These are phyloP conservation scores for Papilio polyxenes DNA, from an alignment of 1,140 invertebrate genomes.

Conservation along the genomic window DNA sequence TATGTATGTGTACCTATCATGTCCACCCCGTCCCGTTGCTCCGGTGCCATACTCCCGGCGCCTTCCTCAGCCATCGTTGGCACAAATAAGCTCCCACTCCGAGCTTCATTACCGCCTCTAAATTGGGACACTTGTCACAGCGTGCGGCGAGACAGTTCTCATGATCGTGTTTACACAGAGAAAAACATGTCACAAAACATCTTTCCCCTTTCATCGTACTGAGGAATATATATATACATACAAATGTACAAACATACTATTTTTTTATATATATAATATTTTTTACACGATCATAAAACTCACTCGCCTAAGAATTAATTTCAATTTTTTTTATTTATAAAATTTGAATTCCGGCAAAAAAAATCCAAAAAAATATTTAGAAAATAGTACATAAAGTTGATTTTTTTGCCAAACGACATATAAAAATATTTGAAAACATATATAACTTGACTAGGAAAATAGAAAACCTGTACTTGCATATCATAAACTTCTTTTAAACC, in stretches of 20 bases:
- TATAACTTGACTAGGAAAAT: too few species aligned
- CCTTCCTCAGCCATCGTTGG: not conserved
- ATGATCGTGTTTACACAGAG: not conserved
- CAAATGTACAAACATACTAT: too few species aligned
- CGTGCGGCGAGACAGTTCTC: not conserved
- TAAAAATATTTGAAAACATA: not conserved
- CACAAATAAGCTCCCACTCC: not conserved
- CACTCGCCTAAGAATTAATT: not conserved
- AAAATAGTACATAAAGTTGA: too few species aligned
- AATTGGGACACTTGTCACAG: not conserved
- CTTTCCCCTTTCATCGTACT: too few species aligned
- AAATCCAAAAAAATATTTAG: not conserved
- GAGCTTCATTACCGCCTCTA: constrained; percentile 3
- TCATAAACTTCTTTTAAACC: too few species aligned
- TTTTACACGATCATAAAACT: constrained; percentile 8
- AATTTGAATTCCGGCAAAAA: not conserved
- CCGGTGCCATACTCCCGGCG: not conserved
- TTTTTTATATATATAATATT: not conserved
- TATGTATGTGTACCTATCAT: not conserved
- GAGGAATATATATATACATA: too few species aligned
- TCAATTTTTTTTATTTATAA: not conserved
- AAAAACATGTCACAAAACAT: too few species aligned
- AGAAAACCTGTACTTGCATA: too few species aligned
- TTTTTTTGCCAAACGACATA: not conserved
- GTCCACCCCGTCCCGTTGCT: not conserved